Conservation (phyloP, 2,797 vertebrate genomes). For the Denticeps clupeoides region DNA sequence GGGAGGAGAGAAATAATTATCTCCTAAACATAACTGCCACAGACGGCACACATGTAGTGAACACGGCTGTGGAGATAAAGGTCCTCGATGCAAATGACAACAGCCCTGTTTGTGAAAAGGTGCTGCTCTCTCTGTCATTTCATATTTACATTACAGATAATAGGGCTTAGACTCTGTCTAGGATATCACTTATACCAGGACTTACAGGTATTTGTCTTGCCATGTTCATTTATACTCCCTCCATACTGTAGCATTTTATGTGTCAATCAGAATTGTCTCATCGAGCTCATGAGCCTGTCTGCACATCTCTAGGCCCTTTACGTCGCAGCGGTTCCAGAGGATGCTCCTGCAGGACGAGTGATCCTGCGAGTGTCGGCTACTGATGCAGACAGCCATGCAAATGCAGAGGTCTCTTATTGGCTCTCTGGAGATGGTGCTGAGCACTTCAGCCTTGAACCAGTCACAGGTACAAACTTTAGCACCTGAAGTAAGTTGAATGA, state of each 20-base stretch:
- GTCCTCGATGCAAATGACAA: constrained; percentile 81
- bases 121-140: too few relatives aligned
- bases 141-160: neutral
- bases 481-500: too few relatives aligned
- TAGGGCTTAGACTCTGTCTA: too few relatives aligned
- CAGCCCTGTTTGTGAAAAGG: constrained; percentile 72
- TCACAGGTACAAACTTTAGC: too few relatives aligned
- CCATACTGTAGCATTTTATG: too few relatives aligned
- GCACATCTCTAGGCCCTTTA: constrained; percentile 59
- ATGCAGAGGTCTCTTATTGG: constrained; percentile 65
- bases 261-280: constrained; percentile 34
- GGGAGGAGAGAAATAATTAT: constrained; percentile 67
- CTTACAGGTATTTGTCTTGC: too few relatives aligned
- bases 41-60: constrained; percentile 67
- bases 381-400: constrained; percentile 71
- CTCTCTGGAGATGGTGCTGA: constrained; percentile 63
- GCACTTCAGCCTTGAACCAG: constrained; percentile 61
- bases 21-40: constrained; percentile 71
- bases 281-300: too few relatives aligned
- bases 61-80: constrained; percentile 70
- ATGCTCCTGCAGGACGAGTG: constrained; percentile 57
- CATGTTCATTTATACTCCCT: too few relatives aligned
- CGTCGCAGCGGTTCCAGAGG: constrained; percentile 59
- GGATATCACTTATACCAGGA: too few relatives aligned
- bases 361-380: constrained; percentile 65